These are phyloP conservation scores for Dasypolia templi DNA, from an alignment of 2,888 invertebrate genomes.

Conservation along the genomic window DNA sequence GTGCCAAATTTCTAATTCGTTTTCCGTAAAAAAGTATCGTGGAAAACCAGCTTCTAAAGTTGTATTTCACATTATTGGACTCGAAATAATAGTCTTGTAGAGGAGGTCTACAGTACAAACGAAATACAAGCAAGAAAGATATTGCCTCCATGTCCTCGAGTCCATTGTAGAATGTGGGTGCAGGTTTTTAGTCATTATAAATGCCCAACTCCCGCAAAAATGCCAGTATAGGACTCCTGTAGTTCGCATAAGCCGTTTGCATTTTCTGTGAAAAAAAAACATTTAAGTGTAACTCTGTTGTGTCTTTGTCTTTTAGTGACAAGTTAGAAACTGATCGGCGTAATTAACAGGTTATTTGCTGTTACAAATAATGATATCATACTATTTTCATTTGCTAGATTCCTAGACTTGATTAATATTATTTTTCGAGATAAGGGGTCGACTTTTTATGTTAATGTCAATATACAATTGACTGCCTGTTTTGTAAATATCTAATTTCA, in stretches of 20 bases:
- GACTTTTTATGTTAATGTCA: neutral
- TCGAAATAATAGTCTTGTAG: too few relatives aligned
- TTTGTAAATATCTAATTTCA: neutral
- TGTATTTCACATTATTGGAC: neutral
- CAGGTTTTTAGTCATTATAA: constrained; percentile 25
- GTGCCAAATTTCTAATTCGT: neutral
- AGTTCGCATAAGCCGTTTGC: constrained; percentile 50
- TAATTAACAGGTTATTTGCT: neutral
- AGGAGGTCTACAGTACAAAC: neutral
- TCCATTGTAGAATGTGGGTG: neutral
- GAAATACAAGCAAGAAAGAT: neutral
- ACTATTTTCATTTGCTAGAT: neutral
- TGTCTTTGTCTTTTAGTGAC: neutral
- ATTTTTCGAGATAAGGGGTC: neutral
- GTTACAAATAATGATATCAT: neutral
- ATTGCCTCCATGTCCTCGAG: neutral
- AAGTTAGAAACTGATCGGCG: neutral
- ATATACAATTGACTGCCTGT: neutral
- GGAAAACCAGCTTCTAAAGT: neutral
- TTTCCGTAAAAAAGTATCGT: neutral
- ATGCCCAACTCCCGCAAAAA: constrained; percentile 66
- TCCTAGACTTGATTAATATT: neutral
- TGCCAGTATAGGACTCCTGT: constrained; percentile 58
- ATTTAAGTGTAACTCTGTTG: neutral
- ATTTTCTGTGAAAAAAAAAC: constrained; percentile 64